phyloP scores from a whole-genome alignment of 2,797 vertebrate species.

The Melanotaenia parkinsoni region DNA sequence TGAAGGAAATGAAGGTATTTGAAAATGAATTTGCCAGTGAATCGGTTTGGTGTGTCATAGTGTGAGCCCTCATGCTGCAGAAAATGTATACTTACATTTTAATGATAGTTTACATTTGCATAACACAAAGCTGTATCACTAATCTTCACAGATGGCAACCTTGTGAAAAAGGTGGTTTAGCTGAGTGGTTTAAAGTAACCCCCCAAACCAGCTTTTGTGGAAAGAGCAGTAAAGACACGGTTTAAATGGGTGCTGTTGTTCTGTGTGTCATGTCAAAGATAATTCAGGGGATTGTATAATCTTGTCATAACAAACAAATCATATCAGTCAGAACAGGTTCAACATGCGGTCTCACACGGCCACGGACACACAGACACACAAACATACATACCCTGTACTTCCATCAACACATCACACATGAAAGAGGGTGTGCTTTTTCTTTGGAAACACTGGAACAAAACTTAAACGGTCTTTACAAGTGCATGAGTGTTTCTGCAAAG shows the following conservation, averaged over 20 bases:
- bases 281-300: neutral
- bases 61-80: neutral
- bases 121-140: neutral
- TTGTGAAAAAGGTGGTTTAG: neutral
- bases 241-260: neutral
- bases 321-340: neutral
- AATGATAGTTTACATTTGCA: neutral
- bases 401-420: neutral
- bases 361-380: neutral
- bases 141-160: neutral
- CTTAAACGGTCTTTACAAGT: neutral
- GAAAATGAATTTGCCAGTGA: too few relatives aligned
- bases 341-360: neutral
- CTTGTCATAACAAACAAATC: neutral
- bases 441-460: neutral
- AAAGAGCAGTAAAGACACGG: neutral
- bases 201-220: neutral
- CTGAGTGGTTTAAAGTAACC: neutral
- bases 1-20: too few relatives aligned
- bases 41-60: neutral
- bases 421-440: neutral
- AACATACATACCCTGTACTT: neutral
- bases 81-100: neutral
- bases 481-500: conserved; percentile 21
- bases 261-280: neutral